Evolutionary conservation across 2,888 invertebrate genomes (phyloP).

Genomic region (Euclidia mi): DNA sequence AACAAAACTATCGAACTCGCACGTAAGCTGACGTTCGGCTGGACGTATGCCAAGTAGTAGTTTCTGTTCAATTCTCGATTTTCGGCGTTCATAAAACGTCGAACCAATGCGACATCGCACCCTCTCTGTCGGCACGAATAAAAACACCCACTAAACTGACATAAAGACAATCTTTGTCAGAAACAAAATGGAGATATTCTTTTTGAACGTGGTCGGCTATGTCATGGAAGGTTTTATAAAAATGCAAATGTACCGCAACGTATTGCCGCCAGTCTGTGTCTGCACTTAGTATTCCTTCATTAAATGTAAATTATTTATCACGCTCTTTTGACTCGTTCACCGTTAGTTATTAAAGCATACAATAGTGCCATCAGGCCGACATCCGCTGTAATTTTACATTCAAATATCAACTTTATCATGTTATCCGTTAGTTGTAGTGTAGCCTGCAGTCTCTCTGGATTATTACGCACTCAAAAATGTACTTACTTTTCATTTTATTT

Average conservation of each 20-base stretch:
- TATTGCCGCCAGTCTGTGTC: conserved; percentile 62
- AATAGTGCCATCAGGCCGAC: conserved; percentile 50
- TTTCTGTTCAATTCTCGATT: conserved; percentile 52
- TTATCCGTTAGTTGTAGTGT: conserved; percentile 8
- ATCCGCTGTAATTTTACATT: conserved; percentile 15
- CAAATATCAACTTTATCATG: conserved; percentile 43
- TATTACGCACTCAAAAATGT: conserved; percentile 55
- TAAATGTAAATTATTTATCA: conserved; percentile 73
- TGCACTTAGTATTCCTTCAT: conserved; percentile 64
- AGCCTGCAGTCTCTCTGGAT: conserved; percentile 15
- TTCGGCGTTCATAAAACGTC: conserved; percentile 56
- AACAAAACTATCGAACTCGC: conserved; percentile 53
- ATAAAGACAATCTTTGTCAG: conserved; percentile 60
- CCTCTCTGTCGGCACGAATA: conserved; percentile 37
- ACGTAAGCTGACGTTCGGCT: conserved; percentile 58
- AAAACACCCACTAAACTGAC: conserved; percentile 56
- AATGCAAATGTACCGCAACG: conserved; percentile 71
- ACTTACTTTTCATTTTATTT: conserved; percentile 55
- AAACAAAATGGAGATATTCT: conserved; percentile 56
- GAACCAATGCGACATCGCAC: conserved; percentile 50
- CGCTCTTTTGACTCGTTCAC: conserved; percentile 58
- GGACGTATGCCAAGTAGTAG: conserved; percentile 59
- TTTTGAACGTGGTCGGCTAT: conserved; percentile 57
- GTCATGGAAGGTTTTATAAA: conserved; percentile 73
- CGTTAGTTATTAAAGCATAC: conserved; percentile 59